phyloP scores from a whole-genome alignment of 2,113 vertebrate genomes.

The Machaerirhynchus nigripectus region DNA sequence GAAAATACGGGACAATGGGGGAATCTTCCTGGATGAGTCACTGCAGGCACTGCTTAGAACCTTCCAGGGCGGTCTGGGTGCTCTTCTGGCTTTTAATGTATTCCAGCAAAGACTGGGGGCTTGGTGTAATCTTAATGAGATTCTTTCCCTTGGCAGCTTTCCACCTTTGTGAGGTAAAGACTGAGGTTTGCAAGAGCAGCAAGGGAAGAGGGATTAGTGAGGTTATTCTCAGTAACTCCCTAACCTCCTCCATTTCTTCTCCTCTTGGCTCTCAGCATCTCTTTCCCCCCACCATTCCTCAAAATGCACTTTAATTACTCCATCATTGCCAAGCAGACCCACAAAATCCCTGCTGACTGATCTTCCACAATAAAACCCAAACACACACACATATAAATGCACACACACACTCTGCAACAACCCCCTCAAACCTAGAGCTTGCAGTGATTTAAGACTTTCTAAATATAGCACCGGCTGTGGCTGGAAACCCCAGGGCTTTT shows the following conservation, averaged over 20 bases:
- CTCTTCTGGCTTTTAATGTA: neutral
- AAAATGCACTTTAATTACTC: conserved; percentile 34
- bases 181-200: neutral
- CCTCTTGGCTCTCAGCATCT: neutral
- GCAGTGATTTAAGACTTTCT: conserved; percentile 38
- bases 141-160: conserved; percentile 25
- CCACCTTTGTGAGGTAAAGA: conserved; percentile 32
- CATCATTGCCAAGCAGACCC: conserved; percentile 49
- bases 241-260: conserved; percentile 26
- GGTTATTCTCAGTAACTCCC: neutral
- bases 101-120: neutral
- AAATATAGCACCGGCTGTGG: conserved; percentile 65
- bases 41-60: neutral
- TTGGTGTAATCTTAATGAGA: neutral
- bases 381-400: neutral
- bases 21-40: conserved; percentile 61
- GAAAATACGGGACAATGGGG: conserved; percentile 38
- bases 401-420: conserved; percentile 6
- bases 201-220: conserved; percentile 10
- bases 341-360: conserved; percentile 15
- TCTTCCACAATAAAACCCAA: conserved; percentile 12
- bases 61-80: neutral
- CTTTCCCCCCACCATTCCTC: conserved; percentile 12
- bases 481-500: conserved; percentile 41
- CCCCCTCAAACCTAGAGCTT: conserved; percentile 9